Evolutionary conservation across 2,797 vertebrate species (phyloP), one percentile per base, ranked within the genome.

Genomic region (Acropternis orthonyx): DNA sequence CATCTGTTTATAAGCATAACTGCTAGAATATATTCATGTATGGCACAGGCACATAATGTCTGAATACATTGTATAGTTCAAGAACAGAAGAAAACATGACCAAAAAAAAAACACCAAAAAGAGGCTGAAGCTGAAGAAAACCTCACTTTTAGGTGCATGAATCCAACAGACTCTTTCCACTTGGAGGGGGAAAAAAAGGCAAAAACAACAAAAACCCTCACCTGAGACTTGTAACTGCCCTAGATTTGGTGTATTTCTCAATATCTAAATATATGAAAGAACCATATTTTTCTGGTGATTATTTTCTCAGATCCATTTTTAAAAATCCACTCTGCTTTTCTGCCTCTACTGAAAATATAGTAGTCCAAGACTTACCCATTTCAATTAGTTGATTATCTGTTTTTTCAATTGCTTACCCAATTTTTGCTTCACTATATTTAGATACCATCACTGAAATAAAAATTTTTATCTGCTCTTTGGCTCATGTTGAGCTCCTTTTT

Each of bases 1-100:
- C 92, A 95, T 95, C 85, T 96, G 84, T 97, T 97, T 96, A 93
- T 95, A 97, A 97, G 96, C 67, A 92, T 69, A 96, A 88, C 62
- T 92, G 24, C 65, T 93, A 95, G 73, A 94, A 95, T 85, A 95
- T 68, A 93, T 79, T 73, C 63, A 66, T 89, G 80, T 93, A 94
- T 83, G 95, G 74, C 62, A 65, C 41, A 92, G 91, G 63, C 81
- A 81, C 77, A 54, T 68, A 90, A 55, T 63, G 48, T 59, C 63
- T 61, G 49, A 88, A 96, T 94, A 84, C 14, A 82, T 32, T 92
- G n/a, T 41, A 63, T 51, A 49, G 55, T 56, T 67, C 55, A 59
- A 27, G 24, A 93, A 84, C 20, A 92, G 21, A n/a, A 75, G 13
- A 54, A 87, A 82, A 77, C 44, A 82, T 5, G 41, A 16, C 13